phyloP scores from a whole-genome alignment of 2,113 vertebrate genomes.

The Passer montanus region DNA sequence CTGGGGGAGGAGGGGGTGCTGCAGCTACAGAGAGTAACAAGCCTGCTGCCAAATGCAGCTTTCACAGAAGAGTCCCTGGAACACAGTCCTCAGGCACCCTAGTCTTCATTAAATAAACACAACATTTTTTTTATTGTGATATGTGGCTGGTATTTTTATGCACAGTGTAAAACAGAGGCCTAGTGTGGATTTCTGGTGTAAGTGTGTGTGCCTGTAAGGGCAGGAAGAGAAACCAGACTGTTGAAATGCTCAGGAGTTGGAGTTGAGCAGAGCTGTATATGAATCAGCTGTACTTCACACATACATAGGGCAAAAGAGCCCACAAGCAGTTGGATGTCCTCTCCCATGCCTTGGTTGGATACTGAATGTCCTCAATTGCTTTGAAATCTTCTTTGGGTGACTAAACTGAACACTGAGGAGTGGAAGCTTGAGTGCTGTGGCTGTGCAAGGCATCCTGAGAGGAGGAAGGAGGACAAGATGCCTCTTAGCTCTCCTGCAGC shows the following conservation, averaged over 20 bases:
- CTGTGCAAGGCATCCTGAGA: neutral
- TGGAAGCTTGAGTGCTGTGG: neutral
- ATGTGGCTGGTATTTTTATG: neutral
- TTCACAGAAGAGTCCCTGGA: neutral
- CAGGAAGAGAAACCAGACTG: neutral
- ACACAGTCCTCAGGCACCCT: neutral
- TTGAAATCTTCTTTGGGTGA: neutral
- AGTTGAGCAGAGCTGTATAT: accelerated
- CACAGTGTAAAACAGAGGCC: neutral
- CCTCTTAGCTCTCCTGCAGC: neutral
- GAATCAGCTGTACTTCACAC: neutral
- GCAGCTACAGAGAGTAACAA: neutral
- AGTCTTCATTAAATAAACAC: constrained; percentile 3
- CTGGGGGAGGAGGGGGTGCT: neutral
- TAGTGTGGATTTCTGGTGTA: neutral
- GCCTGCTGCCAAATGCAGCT: neutral
- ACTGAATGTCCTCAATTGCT: neutral
- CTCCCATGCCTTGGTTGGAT: neutral
- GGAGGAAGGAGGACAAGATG: neutral
- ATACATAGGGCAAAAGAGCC: neutral
- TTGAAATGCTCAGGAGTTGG: neutral
- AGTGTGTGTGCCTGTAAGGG: neutral
- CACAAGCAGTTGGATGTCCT: neutral
- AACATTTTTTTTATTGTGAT: neutral
- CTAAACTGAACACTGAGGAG: neutral